Conservation (phyloP, 2,888 invertebrate genomes). For the Pyrocoelia pectoralis region DNA sequence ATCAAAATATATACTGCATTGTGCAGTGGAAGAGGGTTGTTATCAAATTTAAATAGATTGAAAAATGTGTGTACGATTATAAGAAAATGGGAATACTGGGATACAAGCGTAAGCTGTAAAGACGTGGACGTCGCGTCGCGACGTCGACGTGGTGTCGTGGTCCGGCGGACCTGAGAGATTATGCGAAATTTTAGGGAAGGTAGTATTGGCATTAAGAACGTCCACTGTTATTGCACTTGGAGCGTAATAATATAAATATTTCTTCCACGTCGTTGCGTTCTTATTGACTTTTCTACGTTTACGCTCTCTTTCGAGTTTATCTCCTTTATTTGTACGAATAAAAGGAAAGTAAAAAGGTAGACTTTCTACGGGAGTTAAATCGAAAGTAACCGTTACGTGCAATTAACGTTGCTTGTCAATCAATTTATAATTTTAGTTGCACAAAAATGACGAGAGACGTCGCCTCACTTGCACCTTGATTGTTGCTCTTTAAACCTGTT, state of each 20-base stretch:
- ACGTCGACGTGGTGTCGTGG: no score
- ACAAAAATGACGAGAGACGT: conserved; percentile 25
- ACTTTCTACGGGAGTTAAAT: neutral
- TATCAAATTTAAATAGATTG: no score
- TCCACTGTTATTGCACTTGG: neutral
- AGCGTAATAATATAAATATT: conserved; percentile 18
- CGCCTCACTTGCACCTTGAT: conserved; percentile 22
- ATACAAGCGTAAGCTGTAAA: no score
- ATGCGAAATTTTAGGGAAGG: conserved; percentile 10
- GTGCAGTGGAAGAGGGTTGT: neutral
- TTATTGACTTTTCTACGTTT: conserved; percentile 29
- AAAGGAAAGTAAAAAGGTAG: neutral
- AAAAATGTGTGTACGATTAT: no score
- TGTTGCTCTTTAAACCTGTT: conserved; percentile 26
- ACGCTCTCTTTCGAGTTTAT: conserved; percentile 14
- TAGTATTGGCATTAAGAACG: conserved; percentile 15
- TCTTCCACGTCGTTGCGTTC: conserved; percentile 23
- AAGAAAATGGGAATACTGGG: no score
- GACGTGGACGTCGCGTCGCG: no score
- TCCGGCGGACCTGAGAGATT: neutral
- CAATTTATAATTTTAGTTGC: conserved; percentile 19
- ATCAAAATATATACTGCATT: neutral
- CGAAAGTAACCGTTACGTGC: neutral
- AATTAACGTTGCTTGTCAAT: no score
- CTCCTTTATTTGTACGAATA: neutral